Conservation (phyloP, 2,113 vertebrate species). For the Chitala chitala region DNA sequence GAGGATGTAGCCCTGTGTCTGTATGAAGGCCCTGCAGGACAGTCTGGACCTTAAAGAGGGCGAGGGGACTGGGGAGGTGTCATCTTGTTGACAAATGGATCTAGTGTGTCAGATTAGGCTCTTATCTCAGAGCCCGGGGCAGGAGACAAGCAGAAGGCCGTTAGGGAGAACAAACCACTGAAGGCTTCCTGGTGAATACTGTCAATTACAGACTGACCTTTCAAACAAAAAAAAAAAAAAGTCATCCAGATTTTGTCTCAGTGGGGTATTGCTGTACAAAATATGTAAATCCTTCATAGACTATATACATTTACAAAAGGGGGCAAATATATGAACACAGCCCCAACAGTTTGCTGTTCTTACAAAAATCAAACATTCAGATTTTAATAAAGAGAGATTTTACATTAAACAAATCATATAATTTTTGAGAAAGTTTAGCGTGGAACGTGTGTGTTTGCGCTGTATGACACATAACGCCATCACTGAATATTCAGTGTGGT, state of each 20-base stretch:
- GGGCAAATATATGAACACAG: too few relatives aligned
- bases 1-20: too few relatives aligned
- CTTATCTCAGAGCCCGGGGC: not conserved
- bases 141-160: too few relatives aligned
- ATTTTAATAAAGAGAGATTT: not conserved
- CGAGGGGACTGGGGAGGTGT: too few relatives aligned
- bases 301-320: too few relatives aligned
- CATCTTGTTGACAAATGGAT: too few relatives aligned
- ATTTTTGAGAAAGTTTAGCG: not conserved
- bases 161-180: not conserved
- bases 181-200: not conserved
- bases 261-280: too few relatives aligned
- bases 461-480: not conserved
- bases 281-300: too few relatives aligned
- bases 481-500: not conserved
- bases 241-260: conserved; percentile 5
- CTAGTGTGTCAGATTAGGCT: not conserved
- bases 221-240: not conserved
- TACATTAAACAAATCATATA: not conserved
- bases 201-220: conserved; percentile 9
- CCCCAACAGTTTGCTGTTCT: too few relatives aligned
- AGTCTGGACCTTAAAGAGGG: too few relatives aligned
- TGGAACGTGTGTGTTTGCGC: not conserved
- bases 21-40: too few relatives aligned
- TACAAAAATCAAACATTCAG: too few relatives aligned